phyloP scores from a whole-genome alignment of 2,797 vertebrate species.

The Erithacus rubecula region DNA sequence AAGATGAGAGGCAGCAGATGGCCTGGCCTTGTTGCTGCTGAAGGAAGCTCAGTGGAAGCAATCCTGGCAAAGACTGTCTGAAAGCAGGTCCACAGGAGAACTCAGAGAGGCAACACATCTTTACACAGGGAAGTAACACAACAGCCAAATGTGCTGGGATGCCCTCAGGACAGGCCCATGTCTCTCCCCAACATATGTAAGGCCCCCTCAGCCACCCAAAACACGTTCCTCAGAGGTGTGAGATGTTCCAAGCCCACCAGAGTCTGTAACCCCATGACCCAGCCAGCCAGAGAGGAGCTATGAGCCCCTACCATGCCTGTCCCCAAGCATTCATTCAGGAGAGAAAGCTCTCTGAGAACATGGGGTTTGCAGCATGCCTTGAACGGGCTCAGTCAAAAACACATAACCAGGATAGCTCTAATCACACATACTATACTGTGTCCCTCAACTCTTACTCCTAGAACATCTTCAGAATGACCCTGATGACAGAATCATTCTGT shows the following conservation, averaged over 20 bases:
- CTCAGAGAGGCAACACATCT: neutral
- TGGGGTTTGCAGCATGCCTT: neutral
- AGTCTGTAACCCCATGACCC: neutral
- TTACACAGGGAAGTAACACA: neutral
- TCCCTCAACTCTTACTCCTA: neutral
- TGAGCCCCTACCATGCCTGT: neutral
- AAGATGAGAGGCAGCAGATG: neutral
- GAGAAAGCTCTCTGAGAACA: neutral
- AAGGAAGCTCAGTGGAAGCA: neutral
- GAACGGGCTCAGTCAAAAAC: neutral
- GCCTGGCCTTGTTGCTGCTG: neutral
- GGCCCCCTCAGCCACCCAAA: neutral
- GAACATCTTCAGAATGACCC: neutral
- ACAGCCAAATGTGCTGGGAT: neutral
- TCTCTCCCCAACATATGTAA: neutral
- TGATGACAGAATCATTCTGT: neutral
- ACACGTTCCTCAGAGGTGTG: neutral
- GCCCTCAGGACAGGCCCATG: neutral
- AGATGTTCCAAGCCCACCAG: neutral
- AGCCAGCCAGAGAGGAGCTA: neutral
- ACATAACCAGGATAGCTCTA: neutral
- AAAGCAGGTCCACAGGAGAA: neutral
- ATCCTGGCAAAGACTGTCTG: neutral
- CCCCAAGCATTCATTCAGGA: accelerated
- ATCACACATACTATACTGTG: neutral